Base-by-base conservation (phyloP, 2,797 vertebrate species). In the Chloroceryle amazona region DNA sequence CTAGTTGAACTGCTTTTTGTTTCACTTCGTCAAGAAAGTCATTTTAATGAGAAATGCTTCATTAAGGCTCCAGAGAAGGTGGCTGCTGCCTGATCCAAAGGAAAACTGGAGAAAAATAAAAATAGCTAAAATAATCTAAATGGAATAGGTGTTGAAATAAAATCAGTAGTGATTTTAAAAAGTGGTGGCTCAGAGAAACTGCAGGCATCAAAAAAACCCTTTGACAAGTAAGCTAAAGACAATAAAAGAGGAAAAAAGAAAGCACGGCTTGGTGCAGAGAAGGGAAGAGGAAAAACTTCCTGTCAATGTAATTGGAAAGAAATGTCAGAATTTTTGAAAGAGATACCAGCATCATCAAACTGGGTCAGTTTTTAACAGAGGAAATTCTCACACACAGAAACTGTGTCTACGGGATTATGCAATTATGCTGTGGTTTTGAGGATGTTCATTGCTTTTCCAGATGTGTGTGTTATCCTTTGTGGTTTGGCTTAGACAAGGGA, bases 401-500 rank as follows among this genome's bases (percentile, higher is more conserved):
- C 42, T 66, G 1, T 67, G 42, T 85, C 71, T 84, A 18, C 60
- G 85, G 74, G 44, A 11, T 29, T 87, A 8, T 87, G 62, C 37
- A 87, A 96, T 37, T 57, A 85, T 89, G 83, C 57, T 78, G 42
- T 44, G 21, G 65, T 86, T 96, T 89, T 60, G 73, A 90, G 92
- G 88, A 90, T 89, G 23, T 89, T 89, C 42, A 46, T 92, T 90
- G 88, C 86, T 92, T 96, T 96, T 93, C 81, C 94, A 96, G 88
- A 96, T 95, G 93, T 58, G 31, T 79, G 35, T 86, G 62, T 94
- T 93, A 63, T 44, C 60, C 70, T 86, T 88, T 95, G 94, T 95
- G 96, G 96, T 96, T 95, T 97, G 90, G 92, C 94, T 90, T 90
- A 58, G 88, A 90, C 76, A 70, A 72, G 88, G 60, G 86, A 44